A percentile compares a stretch with the other conserved stretches of the same genome.
phyloP scores from a whole-genome alignment of 2,113 vertebrate species.

The Melanocharis versteri region DNA sequence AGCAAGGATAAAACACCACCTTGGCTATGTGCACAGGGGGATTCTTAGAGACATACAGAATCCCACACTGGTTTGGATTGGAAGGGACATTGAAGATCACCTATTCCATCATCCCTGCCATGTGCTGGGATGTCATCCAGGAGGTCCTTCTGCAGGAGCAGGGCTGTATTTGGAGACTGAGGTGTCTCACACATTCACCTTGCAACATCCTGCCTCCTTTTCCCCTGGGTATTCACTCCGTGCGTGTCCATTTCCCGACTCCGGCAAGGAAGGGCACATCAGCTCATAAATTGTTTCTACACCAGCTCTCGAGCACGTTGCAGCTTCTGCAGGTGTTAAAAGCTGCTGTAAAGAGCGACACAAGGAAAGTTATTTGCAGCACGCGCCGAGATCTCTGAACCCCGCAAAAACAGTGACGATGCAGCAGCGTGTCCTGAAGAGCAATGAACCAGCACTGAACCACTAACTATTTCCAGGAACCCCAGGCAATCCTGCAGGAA shows the following conservation, averaged over 20 bases:
- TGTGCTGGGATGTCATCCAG: background rate
- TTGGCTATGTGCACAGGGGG: too few species aligned
- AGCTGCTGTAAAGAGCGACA: background rate
- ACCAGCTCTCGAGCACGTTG: background rate
- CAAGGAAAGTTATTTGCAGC: background rate
- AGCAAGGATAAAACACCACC: background rate
- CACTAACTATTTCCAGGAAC: background rate
- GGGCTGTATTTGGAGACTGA: background rate
- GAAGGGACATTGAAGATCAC: background rate
- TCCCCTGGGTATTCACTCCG: accelerated
- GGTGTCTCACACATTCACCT: accelerated
- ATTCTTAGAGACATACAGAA: background rate
- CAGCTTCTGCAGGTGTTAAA: background rate
- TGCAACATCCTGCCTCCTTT: background rate
- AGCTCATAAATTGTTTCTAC: background rate
- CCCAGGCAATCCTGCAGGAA: background rate
- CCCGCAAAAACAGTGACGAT: accelerated
- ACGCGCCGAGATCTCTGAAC: accelerated
- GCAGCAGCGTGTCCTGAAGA: background rate
- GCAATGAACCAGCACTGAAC: accelerated
- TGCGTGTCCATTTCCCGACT: accelerated
- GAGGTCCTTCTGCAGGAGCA: background rate
- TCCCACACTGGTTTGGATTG: background rate
- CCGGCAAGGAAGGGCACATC: background rate
- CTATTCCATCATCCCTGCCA: background rate